Percentiles rank a stretch among this genome's conserved stretches.
These are phyloP conservation scores for Microcebus ravelobensis DNA, from an alignment of 2,113 vertebrate species.

Conservation along the genomic window DNA sequence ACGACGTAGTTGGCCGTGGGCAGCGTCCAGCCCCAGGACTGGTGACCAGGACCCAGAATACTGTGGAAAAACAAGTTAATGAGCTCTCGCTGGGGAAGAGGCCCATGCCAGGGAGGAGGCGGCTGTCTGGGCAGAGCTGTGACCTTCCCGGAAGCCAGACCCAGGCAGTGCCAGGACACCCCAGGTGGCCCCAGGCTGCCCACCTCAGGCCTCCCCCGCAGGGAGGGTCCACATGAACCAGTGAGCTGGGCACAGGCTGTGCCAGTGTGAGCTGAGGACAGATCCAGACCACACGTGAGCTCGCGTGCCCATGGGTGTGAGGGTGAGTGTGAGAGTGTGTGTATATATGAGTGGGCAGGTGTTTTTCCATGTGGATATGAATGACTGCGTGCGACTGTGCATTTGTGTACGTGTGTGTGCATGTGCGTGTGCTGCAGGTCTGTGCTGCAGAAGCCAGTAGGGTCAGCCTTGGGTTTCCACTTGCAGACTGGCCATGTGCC, in stretches of 20 bases:
- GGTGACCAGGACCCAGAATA: background rate
- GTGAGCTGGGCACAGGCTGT: no score
- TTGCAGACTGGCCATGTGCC: background rate
- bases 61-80: background rate
- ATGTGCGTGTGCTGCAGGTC: rapidly evolving
- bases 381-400: background rate
- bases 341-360: no score
- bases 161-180: background rate
- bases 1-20: background rate
- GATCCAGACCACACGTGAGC: background rate
- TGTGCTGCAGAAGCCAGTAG: background rate
- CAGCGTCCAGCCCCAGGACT: background rate
- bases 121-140: background rate
- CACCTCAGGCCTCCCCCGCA: background rate
- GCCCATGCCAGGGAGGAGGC: background rate
- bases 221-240: rapidly evolving
- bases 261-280: background rate
- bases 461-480: background rate
- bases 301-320: background rate
- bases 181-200: background rate
- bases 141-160: background rate
- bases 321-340: background rate
- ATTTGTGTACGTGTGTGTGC: background rate
- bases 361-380: no score
- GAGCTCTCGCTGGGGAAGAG: background rate